Evolutionary conservation across 1,140 invertebrate species (phyloP).

Genomic region (Pseudomyrmex dendroicus): DNA sequence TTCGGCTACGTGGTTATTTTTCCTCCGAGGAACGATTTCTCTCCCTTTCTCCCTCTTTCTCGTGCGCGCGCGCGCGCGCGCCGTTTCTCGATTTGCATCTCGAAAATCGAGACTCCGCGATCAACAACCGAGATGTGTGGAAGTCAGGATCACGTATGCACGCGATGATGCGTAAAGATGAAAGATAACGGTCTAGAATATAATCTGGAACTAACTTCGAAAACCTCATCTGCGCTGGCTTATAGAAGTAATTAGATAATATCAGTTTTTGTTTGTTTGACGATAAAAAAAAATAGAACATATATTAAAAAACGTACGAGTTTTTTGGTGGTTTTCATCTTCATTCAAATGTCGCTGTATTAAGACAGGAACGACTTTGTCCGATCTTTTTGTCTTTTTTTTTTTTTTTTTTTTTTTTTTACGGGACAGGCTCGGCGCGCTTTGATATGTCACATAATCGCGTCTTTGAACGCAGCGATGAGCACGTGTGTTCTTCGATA

Average conservation of each 20-base stretch:
- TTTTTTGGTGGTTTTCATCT: neutral
- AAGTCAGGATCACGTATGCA: neutral
- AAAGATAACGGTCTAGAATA: slow-evolving; percentile 2
- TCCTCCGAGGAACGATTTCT: slow-evolving; percentile 1
- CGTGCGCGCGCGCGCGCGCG: no score
- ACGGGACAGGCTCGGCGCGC: neutral
- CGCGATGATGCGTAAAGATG: slow-evolving; percentile 9
- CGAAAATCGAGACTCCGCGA: slow-evolving; percentile 26
- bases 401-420: no score
- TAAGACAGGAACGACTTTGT: neutral
- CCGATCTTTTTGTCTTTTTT: neutral
- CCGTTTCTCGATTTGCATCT: slow-evolving; percentile 20
- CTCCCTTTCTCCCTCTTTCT: no score
- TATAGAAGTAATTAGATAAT: neutral
- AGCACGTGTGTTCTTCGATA: neutral
- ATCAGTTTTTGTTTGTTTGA: neutral
- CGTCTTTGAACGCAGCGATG: neutral
- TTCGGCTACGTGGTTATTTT: slow-evolving; percentile 35
- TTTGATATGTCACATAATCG: neutral
- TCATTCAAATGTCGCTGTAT: neutral
- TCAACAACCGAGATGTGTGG: slow-evolving; percentile 28
- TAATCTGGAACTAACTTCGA: neutral
- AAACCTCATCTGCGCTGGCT: no score
- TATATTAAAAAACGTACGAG: neutral
- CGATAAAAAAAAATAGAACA: neutral